phyloP scores from a whole-genome alignment of 1,140 invertebrate species.

The Drosophila biarmipes region DNA sequence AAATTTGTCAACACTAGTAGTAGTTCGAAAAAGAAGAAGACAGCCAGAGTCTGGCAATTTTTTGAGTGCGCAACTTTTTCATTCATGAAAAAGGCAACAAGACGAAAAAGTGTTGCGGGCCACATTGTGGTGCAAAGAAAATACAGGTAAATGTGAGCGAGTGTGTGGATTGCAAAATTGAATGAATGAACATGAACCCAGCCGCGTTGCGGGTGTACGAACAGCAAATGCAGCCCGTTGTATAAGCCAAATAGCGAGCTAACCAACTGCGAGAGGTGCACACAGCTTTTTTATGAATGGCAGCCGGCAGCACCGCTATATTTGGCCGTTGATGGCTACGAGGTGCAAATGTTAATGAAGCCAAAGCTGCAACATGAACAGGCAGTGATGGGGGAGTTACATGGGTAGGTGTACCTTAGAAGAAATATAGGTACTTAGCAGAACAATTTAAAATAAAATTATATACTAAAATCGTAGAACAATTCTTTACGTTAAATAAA shows the following conservation, averaged over 20 bases:
- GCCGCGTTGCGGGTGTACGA: slow-evolving; percentile 36
- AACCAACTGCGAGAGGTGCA: slow-evolving; percentile 23
- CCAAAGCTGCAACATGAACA: slow-evolving; percentile 42
- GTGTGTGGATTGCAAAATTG: slow-evolving; percentile 45
- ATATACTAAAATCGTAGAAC: too few species aligned
- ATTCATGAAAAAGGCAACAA: slow-evolving; percentile 54
- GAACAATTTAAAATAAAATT: too few species aligned
- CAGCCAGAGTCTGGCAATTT: slow-evolving; percentile 34
- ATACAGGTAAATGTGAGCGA: slow-evolving; percentile 22
- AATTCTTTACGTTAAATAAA: not conserved
- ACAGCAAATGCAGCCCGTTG: slow-evolving; percentile 39
- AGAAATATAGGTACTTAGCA: not conserved
- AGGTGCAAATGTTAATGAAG: slow-evolving; percentile 79
- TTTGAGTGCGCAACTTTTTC: slow-evolving; percentile 51
- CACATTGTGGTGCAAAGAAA: slow-evolving; percentile 48
- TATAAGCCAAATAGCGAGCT: slow-evolving; percentile 48
- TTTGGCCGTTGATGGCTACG: slow-evolving; percentile 69
- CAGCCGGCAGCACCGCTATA: slow-evolving; percentile 65
- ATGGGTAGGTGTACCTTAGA: not conserved
- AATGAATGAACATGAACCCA: slow-evolving; percentile 56
- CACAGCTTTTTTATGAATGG: slow-evolving; percentile 66
- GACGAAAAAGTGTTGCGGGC: slow-evolving; percentile 53
- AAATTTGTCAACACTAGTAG: slow-evolving; percentile 25
- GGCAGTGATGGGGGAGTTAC: slow-evolving; percentile 7
- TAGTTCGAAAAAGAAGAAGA: slow-evolving; percentile 4